Conservation (phyloP, 30 jellyfish, hydroid and myxozoan genomes). For the Sanderia malayensis region DNA sequence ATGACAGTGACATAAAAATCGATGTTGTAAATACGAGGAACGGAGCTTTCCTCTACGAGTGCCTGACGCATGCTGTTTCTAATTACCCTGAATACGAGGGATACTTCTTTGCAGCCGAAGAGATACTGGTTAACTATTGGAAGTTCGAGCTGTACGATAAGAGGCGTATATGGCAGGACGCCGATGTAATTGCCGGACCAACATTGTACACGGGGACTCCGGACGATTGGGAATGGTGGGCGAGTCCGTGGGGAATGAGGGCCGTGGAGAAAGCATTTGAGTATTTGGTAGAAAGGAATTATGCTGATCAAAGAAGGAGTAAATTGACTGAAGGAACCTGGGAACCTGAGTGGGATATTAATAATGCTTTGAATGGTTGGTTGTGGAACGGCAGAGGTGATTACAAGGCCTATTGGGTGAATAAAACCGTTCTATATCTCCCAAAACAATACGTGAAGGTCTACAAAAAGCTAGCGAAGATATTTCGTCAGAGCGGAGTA, state of each 20-base stretch:
- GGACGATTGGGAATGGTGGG: conserved; percentile 97
- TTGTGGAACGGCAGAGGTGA: conserved; percentile 93
- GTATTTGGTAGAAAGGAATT: conserved; percentile 69
- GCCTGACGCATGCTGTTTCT: conserved; percentile 62
- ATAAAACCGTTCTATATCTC: conserved; percentile 51
- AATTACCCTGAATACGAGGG: conserved; percentile 67
- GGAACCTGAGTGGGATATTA: conserved; percentile 89
- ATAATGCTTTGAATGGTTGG: conserved; percentile 77
- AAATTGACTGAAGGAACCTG: conserved; percentile 85
- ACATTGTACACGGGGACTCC: conserved; percentile 72
- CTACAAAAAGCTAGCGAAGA: conserved; percentile 56
- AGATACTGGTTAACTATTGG: conserved; percentile 66
- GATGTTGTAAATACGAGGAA: conserved; percentile 69
- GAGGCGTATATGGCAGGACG: conserved; percentile 66
- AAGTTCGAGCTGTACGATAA: conserved; percentile 36
- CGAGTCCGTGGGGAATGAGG: conserved; percentile 96
- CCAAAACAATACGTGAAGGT: conserved; percentile 47
- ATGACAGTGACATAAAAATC: conserved; percentile 45
- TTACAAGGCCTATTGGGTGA: conserved; percentile 62
- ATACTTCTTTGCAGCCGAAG: conserved; percentile 83
- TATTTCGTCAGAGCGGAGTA: conserved; percentile 87
- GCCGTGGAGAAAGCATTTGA: conserved; percentile 93
- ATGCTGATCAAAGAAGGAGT: conserved; percentile 63
- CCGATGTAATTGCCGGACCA: conserved; percentile 64
- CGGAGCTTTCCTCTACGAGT: conserved; percentile 95